Evolutionary conservation across 23 tunicate species (phyloP).

Genomic region (Clavelina lepadiformis): DNA sequence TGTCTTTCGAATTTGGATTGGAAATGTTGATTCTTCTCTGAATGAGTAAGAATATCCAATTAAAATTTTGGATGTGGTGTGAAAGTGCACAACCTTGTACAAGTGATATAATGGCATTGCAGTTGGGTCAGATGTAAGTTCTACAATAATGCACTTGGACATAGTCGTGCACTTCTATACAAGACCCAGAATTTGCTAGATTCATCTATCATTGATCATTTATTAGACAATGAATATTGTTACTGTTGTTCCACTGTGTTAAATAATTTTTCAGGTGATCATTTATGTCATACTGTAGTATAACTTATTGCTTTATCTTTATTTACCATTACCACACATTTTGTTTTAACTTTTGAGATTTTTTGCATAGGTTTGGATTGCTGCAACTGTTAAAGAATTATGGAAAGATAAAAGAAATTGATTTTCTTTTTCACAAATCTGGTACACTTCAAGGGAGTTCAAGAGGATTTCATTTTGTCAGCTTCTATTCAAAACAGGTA

Average conservation of each 20-base stretch:
- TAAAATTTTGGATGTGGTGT: neutral
- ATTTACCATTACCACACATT: neutral
- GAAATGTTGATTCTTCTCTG: conserved; percentile 17
- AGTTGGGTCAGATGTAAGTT: neutral
- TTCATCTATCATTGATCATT: neutral
- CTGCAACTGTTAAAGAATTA: conserved; percentile 45
- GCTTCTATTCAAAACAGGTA: conserved; percentile 39
- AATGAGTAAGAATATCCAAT: conserved; percentile 27
- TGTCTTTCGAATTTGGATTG: conserved; percentile 20
- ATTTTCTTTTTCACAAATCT: conserved; percentile 61
- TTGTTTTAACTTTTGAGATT: neutral
- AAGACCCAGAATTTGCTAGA: neutral
- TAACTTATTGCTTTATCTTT: neutral
- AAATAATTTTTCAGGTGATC: neutral
- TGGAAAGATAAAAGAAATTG: conserved; percentile 68
- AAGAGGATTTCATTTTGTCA: conserved; percentile 70
- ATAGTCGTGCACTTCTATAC: no score
- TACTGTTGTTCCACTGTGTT: neutral
- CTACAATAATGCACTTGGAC: no score
- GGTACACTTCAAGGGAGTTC: conserved; percentile 65
- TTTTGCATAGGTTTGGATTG: conserved; percentile 33
- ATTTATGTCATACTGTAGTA: neutral
- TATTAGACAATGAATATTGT: neutral
- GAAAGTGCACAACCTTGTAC: neutral
- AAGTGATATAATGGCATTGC: neutral